Evolutionary conservation across 2,797 vertebrate species (phyloP).

Genomic region (Tamandua tetradactyla): DNA sequence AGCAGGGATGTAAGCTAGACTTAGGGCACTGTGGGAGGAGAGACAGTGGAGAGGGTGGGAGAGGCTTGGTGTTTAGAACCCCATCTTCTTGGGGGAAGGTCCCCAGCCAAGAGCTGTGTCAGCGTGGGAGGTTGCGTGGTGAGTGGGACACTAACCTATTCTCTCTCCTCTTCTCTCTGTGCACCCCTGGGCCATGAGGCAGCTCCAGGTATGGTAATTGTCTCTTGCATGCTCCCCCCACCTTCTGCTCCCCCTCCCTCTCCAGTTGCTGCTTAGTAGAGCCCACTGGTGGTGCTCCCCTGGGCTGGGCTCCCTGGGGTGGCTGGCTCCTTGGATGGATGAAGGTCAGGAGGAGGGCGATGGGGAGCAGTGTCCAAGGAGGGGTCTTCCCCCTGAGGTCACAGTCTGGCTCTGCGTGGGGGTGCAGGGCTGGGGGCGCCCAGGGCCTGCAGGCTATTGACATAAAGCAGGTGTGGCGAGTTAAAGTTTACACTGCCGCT

Average conservation of each 20-base stretch:
- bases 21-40: background rate
- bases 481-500: fast-evolving
- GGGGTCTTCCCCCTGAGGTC: background rate
- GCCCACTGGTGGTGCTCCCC: background rate
- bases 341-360: background rate
- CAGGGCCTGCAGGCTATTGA: background rate
- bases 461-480: background rate
- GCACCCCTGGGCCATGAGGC: slow-evolving; percentile 73
- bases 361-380: background rate
- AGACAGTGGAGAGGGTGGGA: background rate
- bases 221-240: slow-evolving; percentile 59
- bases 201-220: slow-evolving; percentile 90
- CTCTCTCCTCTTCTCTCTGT: slow-evolving; percentile 54
- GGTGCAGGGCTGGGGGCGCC: background rate
- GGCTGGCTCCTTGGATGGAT: background rate
- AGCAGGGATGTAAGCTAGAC: background rate
- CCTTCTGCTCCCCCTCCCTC: background rate
- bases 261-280: background rate
- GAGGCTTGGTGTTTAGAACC: background rate
- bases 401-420: too few relatives aligned
- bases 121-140: fast-evolving
- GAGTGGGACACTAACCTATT: background rate
- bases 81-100: background rate
- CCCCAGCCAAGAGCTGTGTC: background rate
- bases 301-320: too few relatives aligned